Percentiles rank a stretch among this genome's conserved stretches.
Conservation (phyloP, 1,140 invertebrate species). For the Scaptodrosophila lebanonensis region DNA sequence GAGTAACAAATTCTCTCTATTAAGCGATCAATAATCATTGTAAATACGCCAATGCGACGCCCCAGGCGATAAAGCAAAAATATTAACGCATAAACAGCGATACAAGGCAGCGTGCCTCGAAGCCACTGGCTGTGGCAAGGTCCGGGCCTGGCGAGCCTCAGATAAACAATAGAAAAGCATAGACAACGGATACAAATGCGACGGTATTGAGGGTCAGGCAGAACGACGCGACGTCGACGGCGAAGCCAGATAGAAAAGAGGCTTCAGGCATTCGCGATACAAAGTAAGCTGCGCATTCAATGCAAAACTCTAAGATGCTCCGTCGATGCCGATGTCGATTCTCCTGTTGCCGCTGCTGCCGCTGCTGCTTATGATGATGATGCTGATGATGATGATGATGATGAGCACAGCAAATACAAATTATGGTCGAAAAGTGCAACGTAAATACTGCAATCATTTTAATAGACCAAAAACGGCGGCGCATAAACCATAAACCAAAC, state of each 20-base stretch:
- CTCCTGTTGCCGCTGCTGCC: not conserved
- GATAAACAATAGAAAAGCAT: conserved; percentile 73
- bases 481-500: conserved; percentile 75
- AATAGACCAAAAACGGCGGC: conserved; percentile 74
- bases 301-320: conserved; percentile 38
- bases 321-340: conserved; percentile 10
- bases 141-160: conserved; percentile 41
- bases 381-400: conserved; percentile 50
- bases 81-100: conserved; percentile 51
- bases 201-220: conserved; percentile 9
- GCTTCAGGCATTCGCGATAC: conserved; percentile 21
- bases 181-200: conserved; percentile 56
- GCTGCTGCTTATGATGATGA: conserved; percentile 29
- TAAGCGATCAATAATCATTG: conserved; percentile 74
- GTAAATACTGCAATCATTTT: conserved; percentile 76
- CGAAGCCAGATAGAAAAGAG: too few species aligned
- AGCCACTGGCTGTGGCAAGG: conserved; percentile 1
- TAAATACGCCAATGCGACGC: conserved; percentile 66
- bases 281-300: conserved; percentile 33
- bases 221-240: too few species aligned
- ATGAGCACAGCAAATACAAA: conserved; percentile 72
- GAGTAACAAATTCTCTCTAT: conserved; percentile 43
- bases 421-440: conserved; percentile 71
- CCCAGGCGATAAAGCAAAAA: conserved; percentile 57
- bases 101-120: not conserved